Evolutionary conservation across 1,140 invertebrate genomes (phyloP), one percentile per base, ranked within the genome.

Genomic region (Mya arenaria): DNA sequence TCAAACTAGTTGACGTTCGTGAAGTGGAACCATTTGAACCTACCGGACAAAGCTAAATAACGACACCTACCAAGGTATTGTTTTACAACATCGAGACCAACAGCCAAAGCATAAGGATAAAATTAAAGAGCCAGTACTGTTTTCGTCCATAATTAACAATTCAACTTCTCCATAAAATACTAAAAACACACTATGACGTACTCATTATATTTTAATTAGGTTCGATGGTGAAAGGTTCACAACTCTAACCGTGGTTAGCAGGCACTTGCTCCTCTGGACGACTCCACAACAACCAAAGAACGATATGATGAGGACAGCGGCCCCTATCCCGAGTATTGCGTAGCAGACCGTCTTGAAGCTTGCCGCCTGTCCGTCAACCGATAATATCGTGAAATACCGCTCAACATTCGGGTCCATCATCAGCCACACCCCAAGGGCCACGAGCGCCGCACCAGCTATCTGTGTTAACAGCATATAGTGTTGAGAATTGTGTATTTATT

Each of bases 371-470:
- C 60, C 36, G 28, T 69, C 36, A 4, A 79, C 63, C 19, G 68
- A 58, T 5, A 79, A 19, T 1, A 79, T 58, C 8, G 65, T 23
- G 28, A 79, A 79, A 56, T 79, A 79, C 4, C 52, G 65, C 36
- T 79, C 77, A 6, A 79, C 69, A 17, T 79, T 79, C 34, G 77
- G 63, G 28, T 79, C 77, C 34, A 52, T 68, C 77, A 69, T 56
- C 63, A 79, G 44, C 77, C 77, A 79, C 1, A 69, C 65, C 1
- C 77, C 77, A 6, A 79, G 65, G 28, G 41, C 63, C 2, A 48
- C 34, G 5, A 69, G 8, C 8, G 44, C 77, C 17, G 41, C 25
- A 1, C 77, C 77, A 8, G 34, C 13, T 2, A 69, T 69, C 77
- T 79, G 25, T 0, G 60, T 32, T 4, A 36, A 15, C 25, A 65